A percentile compares a stretch with the other conserved stretches of the same genome.
Evolutionary conservation across 2,113 vertebrate species (phyloP).

Genomic region (Rhea americana): DNA sequence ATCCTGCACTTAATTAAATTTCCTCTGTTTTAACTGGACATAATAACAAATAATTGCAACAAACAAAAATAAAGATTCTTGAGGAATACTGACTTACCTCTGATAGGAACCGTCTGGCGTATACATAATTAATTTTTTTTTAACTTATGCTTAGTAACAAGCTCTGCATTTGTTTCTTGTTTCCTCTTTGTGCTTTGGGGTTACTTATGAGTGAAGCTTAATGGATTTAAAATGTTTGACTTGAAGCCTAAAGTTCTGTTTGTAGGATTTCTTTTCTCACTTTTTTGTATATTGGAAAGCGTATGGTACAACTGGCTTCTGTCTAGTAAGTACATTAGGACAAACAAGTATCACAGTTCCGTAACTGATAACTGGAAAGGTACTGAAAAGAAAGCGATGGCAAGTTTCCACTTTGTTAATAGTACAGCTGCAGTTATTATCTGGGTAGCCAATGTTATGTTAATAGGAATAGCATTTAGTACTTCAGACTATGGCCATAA

Average conservation of each 20-base stretch:
- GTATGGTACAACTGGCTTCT: not conserved
- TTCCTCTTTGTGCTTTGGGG: not conserved
- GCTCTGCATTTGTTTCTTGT: conserved; percentile 32
- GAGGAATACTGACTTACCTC: conserved; percentile 19
- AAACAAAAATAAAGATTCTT: conserved; percentile 53
- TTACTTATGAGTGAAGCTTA: not conserved
- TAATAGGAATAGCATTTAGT: not conserved
- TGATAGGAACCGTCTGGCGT: conserved; percentile 20
- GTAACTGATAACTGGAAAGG: not conserved
- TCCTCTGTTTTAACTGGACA: conserved; percentile 42
- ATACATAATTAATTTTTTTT: not conserved
- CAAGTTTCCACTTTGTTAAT: not conserved
- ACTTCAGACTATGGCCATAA: not conserved
- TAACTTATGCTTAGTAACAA: not conserved
- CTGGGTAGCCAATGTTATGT: not conserved
- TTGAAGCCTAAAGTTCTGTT: not conserved
- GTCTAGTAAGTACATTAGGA: not conserved
- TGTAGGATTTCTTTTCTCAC: not conserved
- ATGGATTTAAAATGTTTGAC: not conserved
- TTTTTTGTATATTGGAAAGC: not conserved
- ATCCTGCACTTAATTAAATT: conserved; percentile 56
- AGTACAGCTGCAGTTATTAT: not conserved
- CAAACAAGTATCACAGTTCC: not conserved
- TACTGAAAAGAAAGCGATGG: not conserved
- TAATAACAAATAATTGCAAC: conserved; percentile 25